Conservation (phyloP, 2,888 invertebrate genomes). For the Sabatieria punctata region DNA sequence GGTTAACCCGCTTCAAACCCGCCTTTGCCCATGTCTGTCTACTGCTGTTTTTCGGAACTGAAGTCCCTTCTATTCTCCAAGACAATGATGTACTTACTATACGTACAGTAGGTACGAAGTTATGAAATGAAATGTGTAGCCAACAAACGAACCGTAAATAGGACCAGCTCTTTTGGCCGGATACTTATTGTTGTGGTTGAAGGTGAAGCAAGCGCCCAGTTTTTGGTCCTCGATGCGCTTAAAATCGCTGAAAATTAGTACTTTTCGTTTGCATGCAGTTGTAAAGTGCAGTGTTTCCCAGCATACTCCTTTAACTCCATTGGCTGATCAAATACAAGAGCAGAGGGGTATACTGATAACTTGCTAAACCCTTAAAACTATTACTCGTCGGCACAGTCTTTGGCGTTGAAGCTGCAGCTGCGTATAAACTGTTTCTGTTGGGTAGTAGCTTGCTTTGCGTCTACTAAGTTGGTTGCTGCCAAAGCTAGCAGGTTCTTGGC, state of each 20-base stretch:
- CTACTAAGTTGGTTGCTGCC: conserved; percentile 8
- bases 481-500: conserved; percentile 10
- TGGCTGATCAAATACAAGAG: no score
- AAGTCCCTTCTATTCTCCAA: no score
- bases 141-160: conserved; percentile 9
- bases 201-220: conserved; percentile 14
- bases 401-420: conserved; percentile 13
- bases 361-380: no score
- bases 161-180: conserved; percentile 12
- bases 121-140: neutral
- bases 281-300: no score
- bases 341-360: no score
- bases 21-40: no score
- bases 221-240: conserved; percentile 8
- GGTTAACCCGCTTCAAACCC: no score
- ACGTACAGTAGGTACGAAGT: no score
- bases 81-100: no score
- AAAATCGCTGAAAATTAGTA: conserved; percentile 13
- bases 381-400: conserved; percentile 8
- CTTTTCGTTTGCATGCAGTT: no score
- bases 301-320: no score
- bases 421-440: conserved; percentile 8
- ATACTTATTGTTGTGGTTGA: conserved; percentile 11
- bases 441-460: neutral
- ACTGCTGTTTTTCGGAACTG: no score